A percentile compares a stretch with the other conserved stretches of the same genome.
These are phyloP conservation scores for Pseudoatta argentina DNA, from an alignment of 1,140 invertebrate species.

Conservation along the genomic window DNA sequence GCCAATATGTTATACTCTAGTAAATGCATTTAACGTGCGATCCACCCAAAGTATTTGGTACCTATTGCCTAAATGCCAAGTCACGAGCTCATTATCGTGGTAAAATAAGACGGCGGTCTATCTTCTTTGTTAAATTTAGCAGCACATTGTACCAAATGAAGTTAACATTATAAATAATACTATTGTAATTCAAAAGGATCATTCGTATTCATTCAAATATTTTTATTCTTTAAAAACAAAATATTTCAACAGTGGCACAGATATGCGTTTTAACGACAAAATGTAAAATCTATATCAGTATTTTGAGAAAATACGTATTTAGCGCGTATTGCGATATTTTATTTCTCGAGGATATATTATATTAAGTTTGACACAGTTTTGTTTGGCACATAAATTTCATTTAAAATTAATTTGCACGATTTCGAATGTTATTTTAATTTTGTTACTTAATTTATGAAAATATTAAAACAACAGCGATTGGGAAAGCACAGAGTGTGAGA, in stretches of 20 bases:
- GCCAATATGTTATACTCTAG: background rate
- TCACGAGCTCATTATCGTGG: conserved; percentile 37
- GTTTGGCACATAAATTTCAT: background rate
- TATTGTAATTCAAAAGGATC: no score
- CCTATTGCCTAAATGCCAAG: conserved; percentile 25
- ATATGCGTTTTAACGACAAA: background rate
- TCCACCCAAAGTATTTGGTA: conserved; percentile 27
- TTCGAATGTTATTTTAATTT: background rate
- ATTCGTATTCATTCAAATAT: no score
- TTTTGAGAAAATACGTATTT: background rate
- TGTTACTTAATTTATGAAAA: background rate
- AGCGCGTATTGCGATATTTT: background rate
- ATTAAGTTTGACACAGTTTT: background rate
- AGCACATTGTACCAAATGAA: background rate
- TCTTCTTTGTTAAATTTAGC: conserved; percentile 42
- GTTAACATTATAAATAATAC: no score
- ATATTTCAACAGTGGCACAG: no score
- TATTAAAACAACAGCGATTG: background rate
- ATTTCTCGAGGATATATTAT: background rate
- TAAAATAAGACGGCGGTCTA: conserved; percentile 30
- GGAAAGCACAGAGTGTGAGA: background rate
- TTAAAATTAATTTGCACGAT: background rate
- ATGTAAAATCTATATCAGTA: background rate
- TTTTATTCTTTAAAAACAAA: no score
- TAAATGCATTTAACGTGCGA: conserved; percentile 32